Evolutionary conservation across 2,888 invertebrate genomes (phyloP), one percentile per base, ranked within the genome.

Genomic region (Myathropa florea): DNA sequence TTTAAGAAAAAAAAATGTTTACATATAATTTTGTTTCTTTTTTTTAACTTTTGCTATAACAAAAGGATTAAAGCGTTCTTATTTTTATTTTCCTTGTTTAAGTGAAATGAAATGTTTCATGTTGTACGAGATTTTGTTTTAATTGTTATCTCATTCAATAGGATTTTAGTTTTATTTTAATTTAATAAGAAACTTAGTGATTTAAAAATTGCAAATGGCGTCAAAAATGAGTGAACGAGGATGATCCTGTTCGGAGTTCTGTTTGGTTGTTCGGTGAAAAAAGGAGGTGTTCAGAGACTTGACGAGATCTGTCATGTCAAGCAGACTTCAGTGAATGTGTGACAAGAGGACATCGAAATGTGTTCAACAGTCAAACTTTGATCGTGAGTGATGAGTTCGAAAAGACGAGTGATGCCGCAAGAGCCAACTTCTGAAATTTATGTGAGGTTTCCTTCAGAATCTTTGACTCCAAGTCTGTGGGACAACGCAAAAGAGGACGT

Each of bases 21-120:
- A 81, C n/a, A n/a, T n/a, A n/a, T n/a, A 30, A 30, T 33, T 33
- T 33, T 33, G 10, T 9, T 33, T 6, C 12, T 12, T 12, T 84
- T 61, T 72, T 71, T 78, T 64, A 64, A 23, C 24, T 80, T 83
- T 80, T 63, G 83, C 83, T 65, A 84, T 61, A 81, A 76, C 76
- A 81, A 81, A 84, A 80, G 6, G 61, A 75, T 84, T 80, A 84
- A 84, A 84, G 83, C 83, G 36, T 71, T 75, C 21, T 30, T 59
- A 21, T 65, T 72, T 28, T 64, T 72, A 59, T 46, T 12, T 39
- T 72, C 18, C 23, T 63, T 68, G 12, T 79, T 26, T 57, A 33
- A 33, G n/a, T 30, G 60, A 83, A 84, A 77, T 81, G 81, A 85
- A 72, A 68, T 81, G 77, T 77, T 76, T 81, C 30, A 72, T 71